Evolutionary conservation across 1,140 invertebrate species (phyloP).

Genomic region (Aphelenchoides avenae): DNA sequence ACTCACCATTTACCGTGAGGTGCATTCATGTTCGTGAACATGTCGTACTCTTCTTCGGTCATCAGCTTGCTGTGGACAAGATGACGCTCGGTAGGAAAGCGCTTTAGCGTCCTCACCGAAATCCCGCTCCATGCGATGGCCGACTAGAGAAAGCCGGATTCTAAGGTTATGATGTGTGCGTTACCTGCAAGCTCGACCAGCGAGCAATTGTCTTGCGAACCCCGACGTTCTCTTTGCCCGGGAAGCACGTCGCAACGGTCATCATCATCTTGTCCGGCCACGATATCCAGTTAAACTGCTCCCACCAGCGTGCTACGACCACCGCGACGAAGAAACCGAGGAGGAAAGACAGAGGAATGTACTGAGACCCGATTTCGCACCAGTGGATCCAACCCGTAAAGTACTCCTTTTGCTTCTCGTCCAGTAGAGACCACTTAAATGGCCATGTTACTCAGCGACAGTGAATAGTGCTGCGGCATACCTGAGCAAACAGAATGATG

Average conservation of each 20-base stretch:
- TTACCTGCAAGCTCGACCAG: constrained; percentile 52
- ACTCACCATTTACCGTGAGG: constrained; percentile 57
- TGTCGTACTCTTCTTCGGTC: constrained; percentile 63
- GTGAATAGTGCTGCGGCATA: constrained; percentile 20
- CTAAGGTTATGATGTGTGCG: constrained; percentile 1
- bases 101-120: constrained; percentile 77
- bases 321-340: constrained; percentile 60
- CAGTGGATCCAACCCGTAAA: constrained; percentile 60
- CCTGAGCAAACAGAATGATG: constrained; percentile 57
- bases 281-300: constrained; percentile 59
- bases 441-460: constrained; percentile 1
- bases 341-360: constrained; percentile 57
- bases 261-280: constrained; percentile 60
- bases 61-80: constrained; percentile 76
- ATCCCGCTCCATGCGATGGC: constrained; percentile 62
- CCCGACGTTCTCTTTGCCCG: constrained; percentile 50
- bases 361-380: constrained; percentile 55
- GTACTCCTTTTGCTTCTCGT: constrained; percentile 59
- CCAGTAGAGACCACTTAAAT: constrained; percentile 57
- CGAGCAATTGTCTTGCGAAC: constrained; percentile 51
- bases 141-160: constrained; percentile 38
- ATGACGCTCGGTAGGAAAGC: constrained; percentile 83
- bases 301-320: constrained; percentile 58
- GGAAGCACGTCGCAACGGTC: constrained; percentile 41
- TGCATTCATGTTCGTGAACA: constrained; percentile 53